Evolutionary conservation across 2,888 invertebrate genomes (phyloP), one percentile per base, ranked within the genome.

Genomic region (Drymonia ruficornis): DNA sequence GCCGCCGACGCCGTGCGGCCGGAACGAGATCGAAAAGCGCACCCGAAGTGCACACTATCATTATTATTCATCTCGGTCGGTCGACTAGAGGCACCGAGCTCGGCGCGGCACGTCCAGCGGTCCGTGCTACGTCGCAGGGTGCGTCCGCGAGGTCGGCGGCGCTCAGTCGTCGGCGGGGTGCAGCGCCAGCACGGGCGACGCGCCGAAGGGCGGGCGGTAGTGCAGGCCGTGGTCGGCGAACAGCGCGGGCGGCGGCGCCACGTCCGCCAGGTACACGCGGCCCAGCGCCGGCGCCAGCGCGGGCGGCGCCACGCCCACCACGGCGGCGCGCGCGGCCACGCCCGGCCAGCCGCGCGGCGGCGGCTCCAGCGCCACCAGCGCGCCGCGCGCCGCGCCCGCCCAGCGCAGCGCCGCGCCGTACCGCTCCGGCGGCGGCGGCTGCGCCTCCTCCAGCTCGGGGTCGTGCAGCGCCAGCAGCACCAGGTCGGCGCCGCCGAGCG

Each of bases 251-350:
- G 98, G 98, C 77, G 98, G 94, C 67, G 96, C 96, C 76, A 98
- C 93, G 92, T 98, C 97, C 83, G 97, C 97, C 65, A 98, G 94
- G 92, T 97, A 97, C 70, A 97, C 91, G 84, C 96, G 96, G 34
- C 83, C 71, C 54, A 77, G 74, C 60, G 72, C 48, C 49, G 69
- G 31, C 23, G 67, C 56, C 72, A 78, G 76, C 70, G 80, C 76
- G 16, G 57, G 61, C 59, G 71, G 70, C 63, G 81, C 76, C 67
- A 78, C 67, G 49, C 65, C 83, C 65, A 68, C 59, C 67, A 74
- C 65, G 55, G 65, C 67, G 34, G 76, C 81, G 61, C 80, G 80
- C 67, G 71, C 74, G 65, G 49, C 51, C 63, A 67, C 67, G 54
- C 60, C 59, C 53, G 34, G 57, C 70, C 68, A 67, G 43, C 69